Evolutionary conservation across 2,797 vertebrate species (phyloP).

Genomic region (Erethizon dorsatum): DNA sequence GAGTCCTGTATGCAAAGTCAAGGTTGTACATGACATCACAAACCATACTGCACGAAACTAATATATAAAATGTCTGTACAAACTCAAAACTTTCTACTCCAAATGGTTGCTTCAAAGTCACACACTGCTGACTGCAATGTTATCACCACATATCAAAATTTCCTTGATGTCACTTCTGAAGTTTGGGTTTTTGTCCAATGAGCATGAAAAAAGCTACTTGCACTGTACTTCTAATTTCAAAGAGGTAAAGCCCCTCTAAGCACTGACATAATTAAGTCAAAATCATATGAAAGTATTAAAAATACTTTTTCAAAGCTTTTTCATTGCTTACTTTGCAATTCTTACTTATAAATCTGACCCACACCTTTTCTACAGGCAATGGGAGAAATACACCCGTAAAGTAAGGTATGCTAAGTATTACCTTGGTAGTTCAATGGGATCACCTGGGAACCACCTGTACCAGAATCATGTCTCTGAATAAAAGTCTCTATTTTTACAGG

Average conservation of each 20-base stretch:
- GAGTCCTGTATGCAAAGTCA: neutral
- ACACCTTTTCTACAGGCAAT: neutral
- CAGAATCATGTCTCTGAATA: slow-evolving; percentile 22
- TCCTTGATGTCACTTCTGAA: neutral
- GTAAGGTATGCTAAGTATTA: neutral
- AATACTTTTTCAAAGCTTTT: slow-evolving; percentile 32
- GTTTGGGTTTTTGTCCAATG: neutral
- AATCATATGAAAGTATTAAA: neutral
- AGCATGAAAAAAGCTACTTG: neutral
- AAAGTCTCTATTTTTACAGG: neutral
- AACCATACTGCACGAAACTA: neutral
- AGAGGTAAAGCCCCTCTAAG: neutral
- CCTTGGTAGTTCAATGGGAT: slow-evolving; percentile 23
- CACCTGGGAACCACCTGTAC: neutral
- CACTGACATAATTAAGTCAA: neutral
- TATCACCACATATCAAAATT: neutral
- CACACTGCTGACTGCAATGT: neutral
- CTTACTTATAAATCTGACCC: neutral
- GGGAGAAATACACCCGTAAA: neutral
- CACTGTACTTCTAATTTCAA: slow-evolving; percentile 22
- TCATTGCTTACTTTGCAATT: slow-evolving; percentile 20
- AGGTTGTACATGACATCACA: neutral
- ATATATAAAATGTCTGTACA: neutral
- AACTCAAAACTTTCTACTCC: neutral
- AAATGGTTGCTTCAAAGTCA: neutral